Percentiles rank a stretch among this genome's conserved stretches.
Conservation (phyloP, 2,797 vertebrate genomes). For the Vespertilio murinus region DNA sequence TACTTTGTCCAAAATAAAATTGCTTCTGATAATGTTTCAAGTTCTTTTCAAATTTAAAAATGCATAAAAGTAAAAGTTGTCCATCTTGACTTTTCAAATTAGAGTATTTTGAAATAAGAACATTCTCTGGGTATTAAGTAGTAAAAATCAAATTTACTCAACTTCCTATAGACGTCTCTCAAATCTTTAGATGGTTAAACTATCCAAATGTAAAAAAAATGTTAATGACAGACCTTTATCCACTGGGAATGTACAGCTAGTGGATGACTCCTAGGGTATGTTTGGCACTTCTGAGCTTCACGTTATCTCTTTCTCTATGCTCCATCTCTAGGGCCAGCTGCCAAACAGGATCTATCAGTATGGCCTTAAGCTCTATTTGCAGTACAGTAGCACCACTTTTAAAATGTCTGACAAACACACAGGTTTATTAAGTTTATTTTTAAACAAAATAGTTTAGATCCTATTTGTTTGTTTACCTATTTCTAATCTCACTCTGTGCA, state of each 20-base stretch:
- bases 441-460: neutral
- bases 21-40: neutral
- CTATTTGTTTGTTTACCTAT: constrained; percentile 28
- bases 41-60: constrained; percentile 43
- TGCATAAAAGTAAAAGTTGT: constrained; percentile 4
- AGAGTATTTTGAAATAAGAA: constrained; percentile 39
- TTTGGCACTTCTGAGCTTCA: neutral
- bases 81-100: neutral
- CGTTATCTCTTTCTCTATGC: neutral
- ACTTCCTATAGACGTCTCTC: neutral
- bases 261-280: neutral
- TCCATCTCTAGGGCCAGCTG: neutral
- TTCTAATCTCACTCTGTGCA: neutral
- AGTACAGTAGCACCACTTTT: neutral
- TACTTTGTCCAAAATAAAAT: constrained; percentile 24
- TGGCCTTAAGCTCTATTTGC: neutral
- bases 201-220: neutral
- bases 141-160: constrained; percentile 21
- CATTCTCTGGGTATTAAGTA: constrained; percentile 10
- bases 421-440: constrained; percentile 29
- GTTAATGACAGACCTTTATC: neutral
- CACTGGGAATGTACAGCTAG: neutral
- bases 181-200: constrained; percentile 26
- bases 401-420: constrained; percentile 5
- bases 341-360: neutral